These are phyloP conservation scores for Ecdyonurus torrentis DNA, from an alignment of 2,888 invertebrate species.

Conservation along the genomic window DNA sequence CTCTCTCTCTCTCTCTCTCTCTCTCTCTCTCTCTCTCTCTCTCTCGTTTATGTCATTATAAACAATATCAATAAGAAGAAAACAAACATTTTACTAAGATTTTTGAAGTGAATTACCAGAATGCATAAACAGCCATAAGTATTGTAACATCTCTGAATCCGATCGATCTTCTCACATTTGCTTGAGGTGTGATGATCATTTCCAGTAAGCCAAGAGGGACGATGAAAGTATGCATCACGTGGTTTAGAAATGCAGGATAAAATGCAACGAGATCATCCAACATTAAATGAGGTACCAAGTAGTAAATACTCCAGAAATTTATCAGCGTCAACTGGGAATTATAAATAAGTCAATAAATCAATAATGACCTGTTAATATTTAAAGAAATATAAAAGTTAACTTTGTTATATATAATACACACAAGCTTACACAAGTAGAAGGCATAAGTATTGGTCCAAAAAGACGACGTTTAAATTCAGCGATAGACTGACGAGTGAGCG, in stretches of 20 bases:
- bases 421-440: background rate
- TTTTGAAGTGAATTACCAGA: background rate
- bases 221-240: conserved; percentile 1
- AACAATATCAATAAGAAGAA: too few relatives aligned
- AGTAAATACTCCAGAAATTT: background rate
- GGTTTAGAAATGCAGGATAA: background rate
- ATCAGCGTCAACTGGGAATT: background rate
- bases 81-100: background rate
- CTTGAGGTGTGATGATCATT: background rate
- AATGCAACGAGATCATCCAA: background rate
- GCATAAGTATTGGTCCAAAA: background rate
- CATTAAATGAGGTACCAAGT: background rate
- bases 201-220: background rate
- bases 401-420: background rate
- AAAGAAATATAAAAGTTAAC: background rate
- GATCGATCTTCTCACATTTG: background rate
- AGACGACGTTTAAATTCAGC: background rate
- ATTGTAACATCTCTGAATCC: background rate
- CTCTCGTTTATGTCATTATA: too few relatives aligned
- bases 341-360: too few relatives aligned
- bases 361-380: too few relatives aligned
- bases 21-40: too few relatives aligned
- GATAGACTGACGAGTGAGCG: background rate
- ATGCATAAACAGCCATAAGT: background rate
- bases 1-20: too few relatives aligned